Evolutionary conservation across 2,888 invertebrate species (phyloP).

Genomic region (Tiliacea aurago): DNA sequence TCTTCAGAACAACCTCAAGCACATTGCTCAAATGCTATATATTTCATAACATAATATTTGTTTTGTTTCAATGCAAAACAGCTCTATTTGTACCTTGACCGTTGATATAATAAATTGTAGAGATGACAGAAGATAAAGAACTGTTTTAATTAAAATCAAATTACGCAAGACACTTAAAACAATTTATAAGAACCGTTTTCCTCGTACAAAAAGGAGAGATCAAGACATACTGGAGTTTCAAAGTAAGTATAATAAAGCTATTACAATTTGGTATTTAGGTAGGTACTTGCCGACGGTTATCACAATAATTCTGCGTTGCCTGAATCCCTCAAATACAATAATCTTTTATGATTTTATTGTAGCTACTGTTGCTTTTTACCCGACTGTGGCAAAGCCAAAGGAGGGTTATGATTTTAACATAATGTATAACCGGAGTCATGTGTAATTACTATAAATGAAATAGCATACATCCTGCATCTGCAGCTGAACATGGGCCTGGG

Average conservation of each 20-base stretch:
- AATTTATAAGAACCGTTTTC: slow-evolving; percentile 12
- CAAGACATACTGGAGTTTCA: not conserved
- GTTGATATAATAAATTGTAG: slow-evolving; percentile 3
- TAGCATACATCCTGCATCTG: too few species aligned
- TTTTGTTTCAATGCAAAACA: too few species aligned
- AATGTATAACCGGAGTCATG: too few species aligned
- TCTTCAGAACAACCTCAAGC: too few species aligned
- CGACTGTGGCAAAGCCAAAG: too few species aligned
- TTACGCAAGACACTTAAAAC: slow-evolving; percentile 15
- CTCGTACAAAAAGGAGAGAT: not conserved
- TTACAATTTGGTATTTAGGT: not conserved
- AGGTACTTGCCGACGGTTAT: not conserved
- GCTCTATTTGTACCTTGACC: not conserved
- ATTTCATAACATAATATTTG: too few species aligned
- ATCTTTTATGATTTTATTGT: slow-evolving; percentile 28
- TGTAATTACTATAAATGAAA: too few species aligned
- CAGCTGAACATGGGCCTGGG: too few species aligned
- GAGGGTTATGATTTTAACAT: too few species aligned
- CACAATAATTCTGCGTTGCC: not conserved
- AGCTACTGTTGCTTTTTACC: slow-evolving; percentile 2
- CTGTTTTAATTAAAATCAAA: slow-evolving; percentile 31
- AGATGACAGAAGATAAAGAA: slow-evolving; percentile 3
- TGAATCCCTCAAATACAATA: slow-evolving; percentile 6
- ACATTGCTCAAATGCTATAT: too few species aligned
- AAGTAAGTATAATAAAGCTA: not conserved